Evolutionary conservation across 1,140 invertebrate genomes (phyloP).

Genomic region (Linepithema humile): DNA sequence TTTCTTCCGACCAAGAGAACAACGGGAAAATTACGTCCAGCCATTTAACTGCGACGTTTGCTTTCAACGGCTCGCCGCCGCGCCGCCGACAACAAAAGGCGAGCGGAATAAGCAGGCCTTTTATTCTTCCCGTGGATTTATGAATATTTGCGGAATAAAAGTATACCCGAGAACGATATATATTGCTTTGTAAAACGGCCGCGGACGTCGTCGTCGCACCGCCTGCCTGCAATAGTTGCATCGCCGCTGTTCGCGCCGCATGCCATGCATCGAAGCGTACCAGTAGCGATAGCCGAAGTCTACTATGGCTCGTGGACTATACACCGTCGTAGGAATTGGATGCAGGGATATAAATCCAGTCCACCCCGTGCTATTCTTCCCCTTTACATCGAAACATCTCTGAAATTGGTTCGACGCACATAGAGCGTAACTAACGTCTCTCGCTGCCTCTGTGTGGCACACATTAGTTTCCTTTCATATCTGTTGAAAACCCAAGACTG

Average conservation of each 20-base stretch:
- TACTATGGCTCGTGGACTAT: constrained; percentile 20
- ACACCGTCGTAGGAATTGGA: constrained; percentile 49
- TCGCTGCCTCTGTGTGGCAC: not conserved
- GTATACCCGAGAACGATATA: constrained; percentile 53
- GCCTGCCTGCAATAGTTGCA: constrained; percentile 11
- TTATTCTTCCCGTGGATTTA: constrained; percentile 53
- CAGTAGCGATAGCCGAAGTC: constrained; percentile 37
- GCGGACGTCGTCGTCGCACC: constrained; percentile 22
- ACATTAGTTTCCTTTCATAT: constrained; percentile 5
- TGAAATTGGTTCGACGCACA: constrained; percentile 41
- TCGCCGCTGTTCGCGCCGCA: constrained; percentile 32
- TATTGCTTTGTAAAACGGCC: constrained; percentile 53
- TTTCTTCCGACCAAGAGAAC: constrained; percentile 56
- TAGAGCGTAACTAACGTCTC: constrained; percentile 37
- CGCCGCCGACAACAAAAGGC: constrained; percentile 51
- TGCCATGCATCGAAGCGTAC: constrained; percentile 51
- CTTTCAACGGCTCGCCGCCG: constrained; percentile 50
- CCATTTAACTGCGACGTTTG: constrained; percentile 58
- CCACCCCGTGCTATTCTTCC: constrained; percentile 9
- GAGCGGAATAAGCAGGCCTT: constrained; percentile 58
- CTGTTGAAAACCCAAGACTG: not conserved
- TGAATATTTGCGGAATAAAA: constrained; percentile 59
- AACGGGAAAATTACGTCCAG: constrained; percentile 61
- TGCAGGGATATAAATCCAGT: constrained; percentile 46
- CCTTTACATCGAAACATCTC: constrained; percentile 46